Base-by-base conservation (phyloP, 2,888 invertebrate species). In the Ectemnius lituratus region DNA sequence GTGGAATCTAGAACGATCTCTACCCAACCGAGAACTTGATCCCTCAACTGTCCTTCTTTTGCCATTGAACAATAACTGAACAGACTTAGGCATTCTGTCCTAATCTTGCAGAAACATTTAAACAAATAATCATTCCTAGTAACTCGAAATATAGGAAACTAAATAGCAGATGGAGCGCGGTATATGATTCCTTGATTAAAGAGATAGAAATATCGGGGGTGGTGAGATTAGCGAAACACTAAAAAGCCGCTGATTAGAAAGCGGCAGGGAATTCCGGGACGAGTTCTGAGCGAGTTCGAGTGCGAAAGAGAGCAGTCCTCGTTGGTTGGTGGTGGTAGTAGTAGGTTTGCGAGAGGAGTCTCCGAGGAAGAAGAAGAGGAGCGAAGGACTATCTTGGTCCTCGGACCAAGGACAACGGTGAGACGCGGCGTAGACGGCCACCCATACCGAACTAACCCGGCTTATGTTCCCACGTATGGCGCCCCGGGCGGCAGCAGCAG, bases 401-500 rank as follows among this genome's bases (percentile, higher is more conserved):
- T 84, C 84, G 84, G 84, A 85, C 86, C 88, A 88, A 88, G 88
- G 88, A 88, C 88, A 86, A 37, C 83, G 81, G 68, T 74, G 77
- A 70, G 81, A 79, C 76, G 74, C 75, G 84, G 86, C 80, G 84
- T 83, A 85, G 86, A 87, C 85, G 87, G 87, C 87, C 88, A 88
- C 88, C 88, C 88, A 88, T 87, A 85, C 85, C 64, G 86, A 81
- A 78, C 80, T 66, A 57, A 75, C 67, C 72, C 75, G 77, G 85
- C 78, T 86, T 85, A 67, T 84, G 85, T 89, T 88, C 88, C 88
- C 89, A 88, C 88, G 88, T 89, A 88, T 82, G 85, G 80, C 85
- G 89, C 89, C 89, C 84, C 86, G 80, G 89, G 83, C 82, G 69
- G 77, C 80, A 84, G 85, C 1, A 37, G 8, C 37, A 37, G 3